Base-by-base conservation (phyloP, 1,140 invertebrate genomes). In the Trachelipus rathkii region DNA sequence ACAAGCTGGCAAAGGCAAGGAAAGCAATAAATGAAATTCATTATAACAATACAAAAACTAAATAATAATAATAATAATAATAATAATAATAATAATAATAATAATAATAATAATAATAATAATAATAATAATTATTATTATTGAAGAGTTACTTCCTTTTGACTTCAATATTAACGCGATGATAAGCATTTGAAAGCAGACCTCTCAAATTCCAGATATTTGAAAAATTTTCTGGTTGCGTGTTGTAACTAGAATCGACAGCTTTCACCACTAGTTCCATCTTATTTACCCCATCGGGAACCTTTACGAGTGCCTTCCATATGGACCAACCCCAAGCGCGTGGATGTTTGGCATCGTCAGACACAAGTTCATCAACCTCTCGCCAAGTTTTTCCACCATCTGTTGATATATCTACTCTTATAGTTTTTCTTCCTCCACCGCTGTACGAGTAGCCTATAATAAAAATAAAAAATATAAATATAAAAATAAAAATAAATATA, bases 141-240 rank as follows among this genome's bases (percentile, higher is more conserved):
- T 33, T n/a, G n/a, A 33, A 33, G 6, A 6, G 33, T 33, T 33
- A 33, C 33, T 33, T 33, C 33, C 33, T 60, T 60, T 71, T 73
- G 0, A 84, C 71, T 13, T 88, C 88, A 33, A 96, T 86, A 83
- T 87, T 91, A 21, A 98, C 89, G 85, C 89, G 89, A 85, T 98
- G 95, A 89, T 98, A 99, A 0, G 96, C 95, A 87, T 98, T 99
- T 82, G 92, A 91, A 4, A 99, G 86, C 0, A 99, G 90, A n/a
- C 97, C 97, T 72, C 97, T 87, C n/a, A 98, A 87, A 87, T 99
- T 99, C 96, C 97, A 99, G 78, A 98, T 96, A 82, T 96, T 91
- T 81, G 90, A 87, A 78, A 96, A 93, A 76, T 85, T 89, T 86
- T 99, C 96, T 1, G 97, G 96, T 86, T 99, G 97, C n/a, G 93